These are phyloP conservation scores for Luehdorfia chinensis DNA, from an alignment of 1,140 invertebrate species.

Conservation along the genomic window DNA sequence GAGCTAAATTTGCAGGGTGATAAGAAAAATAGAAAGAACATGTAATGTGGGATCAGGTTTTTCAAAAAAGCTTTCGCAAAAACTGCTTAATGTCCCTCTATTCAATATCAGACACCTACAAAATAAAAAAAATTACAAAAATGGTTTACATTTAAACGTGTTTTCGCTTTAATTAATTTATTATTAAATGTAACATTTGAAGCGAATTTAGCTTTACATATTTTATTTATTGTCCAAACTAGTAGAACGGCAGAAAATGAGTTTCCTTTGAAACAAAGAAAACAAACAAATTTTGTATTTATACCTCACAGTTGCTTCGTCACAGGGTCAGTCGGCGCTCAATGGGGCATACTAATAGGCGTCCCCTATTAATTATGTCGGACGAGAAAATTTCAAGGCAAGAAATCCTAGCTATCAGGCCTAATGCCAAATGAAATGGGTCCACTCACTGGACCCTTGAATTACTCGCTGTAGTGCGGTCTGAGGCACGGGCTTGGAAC, in stretches of 20 bases:
- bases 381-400: slow-evolving; percentile 65
- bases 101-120: no score
- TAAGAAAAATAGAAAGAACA: slow-evolving; percentile 39
- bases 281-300: no score
- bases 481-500: slow-evolving; percentile 7
- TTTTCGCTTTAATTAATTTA: no score
- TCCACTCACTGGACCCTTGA: slow-evolving; percentile 45
- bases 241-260: no score
- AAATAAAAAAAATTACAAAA: no score
- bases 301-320: no score
- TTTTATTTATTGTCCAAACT: no score
- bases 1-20: slow-evolving; percentile 33
- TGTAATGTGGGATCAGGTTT: slow-evolving; percentile 21
- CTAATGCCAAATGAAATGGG: slow-evolving; percentile 72
- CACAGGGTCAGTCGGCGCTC: slow-evolving; percentile 36
- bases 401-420: slow-evolving; percentile 60
- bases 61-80: slow-evolving; percentile 3
- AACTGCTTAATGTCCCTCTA: background rate
- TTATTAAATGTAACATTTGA: no score
- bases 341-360: slow-evolving; percentile 57
- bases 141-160: no score
- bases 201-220: no score
- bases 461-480: slow-evolving; percentile 30
- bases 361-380: slow-evolving; percentile 62
- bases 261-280: no score